A percentile compares a stretch with the other conserved stretches of the same genome.
These are phyloP conservation scores for Plagodis pulveraria DNA, from an alignment of 2,888 invertebrate species.

Conservation along the genomic window DNA sequence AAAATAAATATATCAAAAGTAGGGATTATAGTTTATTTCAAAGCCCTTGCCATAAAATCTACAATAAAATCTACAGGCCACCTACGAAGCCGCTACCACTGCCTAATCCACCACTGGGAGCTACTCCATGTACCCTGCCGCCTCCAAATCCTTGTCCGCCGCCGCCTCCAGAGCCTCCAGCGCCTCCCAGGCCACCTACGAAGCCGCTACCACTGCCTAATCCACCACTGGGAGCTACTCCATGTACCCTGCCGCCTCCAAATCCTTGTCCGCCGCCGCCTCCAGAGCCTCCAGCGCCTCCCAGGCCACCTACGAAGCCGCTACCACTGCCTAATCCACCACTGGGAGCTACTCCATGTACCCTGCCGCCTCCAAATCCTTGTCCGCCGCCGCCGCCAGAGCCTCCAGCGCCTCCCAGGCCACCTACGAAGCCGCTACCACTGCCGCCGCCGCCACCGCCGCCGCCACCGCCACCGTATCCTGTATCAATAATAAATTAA, in stretches of 20 bases:
- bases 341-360: too few relatives aligned
- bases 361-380: constrained; percentile 33
- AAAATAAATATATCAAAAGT: too few relatives aligned
- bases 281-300: constrained; percentile 33
- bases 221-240: constrained; percentile 26
- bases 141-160: constrained; percentile 19
- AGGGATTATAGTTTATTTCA: too few relatives aligned
- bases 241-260: constrained; percentile 30
- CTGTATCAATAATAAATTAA: constrained; percentile 21
- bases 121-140: constrained; percentile 31
- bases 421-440: constrained; percentile 34
- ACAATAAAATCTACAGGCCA: constrained; percentile 3
- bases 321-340: constrained; percentile 15
- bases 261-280: constrained; percentile 25
- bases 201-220: constrained; percentile 9
- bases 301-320: constrained; percentile 16
- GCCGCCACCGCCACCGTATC: constrained; percentile 34
- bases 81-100: constrained; percentile 29
- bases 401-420: constrained; percentile 26
- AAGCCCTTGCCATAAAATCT: too few relatives aligned
- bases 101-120: constrained; percentile 30
- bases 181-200: constrained; percentile 26
- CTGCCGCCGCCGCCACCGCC: too few relatives aligned
- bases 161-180: constrained; percentile 32
- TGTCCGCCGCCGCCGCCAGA: too few relatives aligned